Base-by-base conservation (phyloP, 2,797 vertebrate genomes). In the Gadopsis bispinosus region DNA sequence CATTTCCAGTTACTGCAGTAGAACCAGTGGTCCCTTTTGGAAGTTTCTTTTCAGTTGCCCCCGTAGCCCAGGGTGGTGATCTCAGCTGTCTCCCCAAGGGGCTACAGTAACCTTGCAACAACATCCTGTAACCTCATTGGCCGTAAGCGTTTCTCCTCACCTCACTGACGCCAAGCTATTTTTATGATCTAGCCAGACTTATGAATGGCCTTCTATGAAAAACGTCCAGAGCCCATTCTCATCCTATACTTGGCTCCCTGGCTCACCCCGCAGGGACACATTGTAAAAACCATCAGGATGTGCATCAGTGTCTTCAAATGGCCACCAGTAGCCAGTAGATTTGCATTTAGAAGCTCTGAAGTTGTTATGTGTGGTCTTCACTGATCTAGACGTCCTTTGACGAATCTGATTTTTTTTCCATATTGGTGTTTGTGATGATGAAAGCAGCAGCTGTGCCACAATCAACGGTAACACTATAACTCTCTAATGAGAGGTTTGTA, bases 111-210 rank as follows among this genome's bases (percentile, higher is more conserved):
- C 88, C 86, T 86, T 87, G 43, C 71, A 91, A 89, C 88, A 92
- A 91, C 93, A 91, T 94, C 88, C 91, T 93, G 87, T 92, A 85
- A 92, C 92, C 90, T 88, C 76, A 31, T 56, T 54, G 69, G 58
- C 60, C 50, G 14, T 43, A 14, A 56, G 84, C 76, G 39, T 84
- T 87, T 84, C 87, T 91, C 77, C 73, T 89, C 90, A 92, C 92
- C 84, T 92, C 93, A 87, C 88, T 92, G 88, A 91, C 86, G 88
- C 53, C 68, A 14, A 90, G 88, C 84, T 95, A 94, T 95, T 95
- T 95, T 95, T 94, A 94, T 96, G 87, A 94, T 93, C 78, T 91
- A 84, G 82, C 84, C 58, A 48, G 76, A 91, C 70, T 81, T 88
- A 62, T 86, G 35, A 86, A 83, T 73, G 77, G 80, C 26, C 39